Evolutionary conservation across 2,113 vertebrate genomes (phyloP), one percentile per base, ranked within the genome.

Genomic region (Pyrgilauda ruficollis): DNA sequence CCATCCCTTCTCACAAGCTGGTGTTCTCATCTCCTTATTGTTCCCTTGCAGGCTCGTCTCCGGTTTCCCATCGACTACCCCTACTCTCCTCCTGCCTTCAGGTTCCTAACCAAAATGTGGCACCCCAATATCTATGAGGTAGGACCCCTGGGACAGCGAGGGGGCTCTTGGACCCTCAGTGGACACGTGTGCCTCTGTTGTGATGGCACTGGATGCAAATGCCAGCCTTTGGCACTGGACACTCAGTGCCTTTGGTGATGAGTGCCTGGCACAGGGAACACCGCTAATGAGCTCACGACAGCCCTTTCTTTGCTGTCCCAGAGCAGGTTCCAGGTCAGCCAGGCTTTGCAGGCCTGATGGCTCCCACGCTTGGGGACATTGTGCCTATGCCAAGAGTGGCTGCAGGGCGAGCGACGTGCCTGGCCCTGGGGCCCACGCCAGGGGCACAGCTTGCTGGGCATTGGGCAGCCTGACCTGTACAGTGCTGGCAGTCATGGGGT

Each of bases 71-170:
- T 99, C 2, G 99, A 99, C 96, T 99, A 99, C 75, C 99, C 99
- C 0, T 99, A 99, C 96, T 99, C 99, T n/a, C 99, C 99, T 6
- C 99, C 99, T 5, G 98, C 99, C 56, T 99, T 99, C 87, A 98
- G 99, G 49, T 99, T 99, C 95, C 97, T 99, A 81, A 99, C 99
- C 94, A 99, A 99, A 97, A 99, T 99, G 99, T 99, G 99, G 99
- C 99, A 99, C 95, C 99, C 99, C 59, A 99, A 99, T 97, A 99
- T 99, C 96, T 99, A 99, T 0, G 99, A 99, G 99, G 99, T 99
- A 76, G 63, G 97, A 86, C 2, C 2, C 19, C 7, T 19, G 16
- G 66, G 52, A 14, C 47, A 21, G 41, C 1, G 0, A 18, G 43
- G 37, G 27, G 8, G 18, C 10, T 24, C 30, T 37, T 11, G 56